These are phyloP conservation scores for Lymantria dispar DNA, from an alignment of 2,888 invertebrate genomes.

Conservation along the genomic window DNA sequence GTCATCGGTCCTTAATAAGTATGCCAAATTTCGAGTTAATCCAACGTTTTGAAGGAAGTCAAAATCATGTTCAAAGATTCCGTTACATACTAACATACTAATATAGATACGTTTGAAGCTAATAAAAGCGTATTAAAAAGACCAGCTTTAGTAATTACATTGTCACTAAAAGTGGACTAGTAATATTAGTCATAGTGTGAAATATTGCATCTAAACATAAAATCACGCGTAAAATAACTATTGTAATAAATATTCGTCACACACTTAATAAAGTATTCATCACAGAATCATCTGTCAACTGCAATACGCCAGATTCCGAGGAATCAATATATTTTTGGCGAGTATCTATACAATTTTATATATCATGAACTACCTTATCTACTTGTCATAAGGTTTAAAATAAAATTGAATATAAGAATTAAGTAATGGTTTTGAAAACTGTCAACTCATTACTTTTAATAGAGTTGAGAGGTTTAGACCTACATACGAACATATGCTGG, in stretches of 20 bases:
- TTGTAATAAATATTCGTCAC: slow-evolving; percentile 22
- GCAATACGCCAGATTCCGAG: slow-evolving; percentile 11
- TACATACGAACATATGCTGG: slow-evolving; percentile 1
- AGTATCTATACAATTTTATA: neutral
- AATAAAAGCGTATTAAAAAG: too few relatives aligned
- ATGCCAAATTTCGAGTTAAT: too few relatives aligned
- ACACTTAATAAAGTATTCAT: slow-evolving; percentile 27
- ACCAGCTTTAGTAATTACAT: too few relatives aligned
- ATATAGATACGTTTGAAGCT: too few relatives aligned
- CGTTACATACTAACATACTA: too few relatives aligned
- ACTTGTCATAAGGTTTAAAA: slow-evolving; percentile 14
- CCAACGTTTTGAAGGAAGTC: too few relatives aligned
- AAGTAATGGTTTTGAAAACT: slow-evolving; percentile 18
- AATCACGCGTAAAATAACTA: slow-evolving; percentile 26
- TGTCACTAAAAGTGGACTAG: too few relatives aligned
- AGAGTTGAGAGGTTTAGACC: slow-evolving; percentile 24
- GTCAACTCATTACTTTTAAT: slow-evolving; percentile 43
- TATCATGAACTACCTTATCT: neutral
- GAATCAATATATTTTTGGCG: slow-evolving; percentile 12
- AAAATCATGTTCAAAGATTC: too few relatives aligned
- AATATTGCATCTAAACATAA: neutral
- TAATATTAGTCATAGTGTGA: too few relatives aligned
- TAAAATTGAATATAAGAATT: neutral
- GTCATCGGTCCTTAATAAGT: too few relatives aligned
- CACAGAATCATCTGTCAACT: slow-evolving; percentile 36